Evolutionary conservation across 1,140 invertebrate genomes (phyloP).

Genomic region (Tetranychus urticae): DNA sequence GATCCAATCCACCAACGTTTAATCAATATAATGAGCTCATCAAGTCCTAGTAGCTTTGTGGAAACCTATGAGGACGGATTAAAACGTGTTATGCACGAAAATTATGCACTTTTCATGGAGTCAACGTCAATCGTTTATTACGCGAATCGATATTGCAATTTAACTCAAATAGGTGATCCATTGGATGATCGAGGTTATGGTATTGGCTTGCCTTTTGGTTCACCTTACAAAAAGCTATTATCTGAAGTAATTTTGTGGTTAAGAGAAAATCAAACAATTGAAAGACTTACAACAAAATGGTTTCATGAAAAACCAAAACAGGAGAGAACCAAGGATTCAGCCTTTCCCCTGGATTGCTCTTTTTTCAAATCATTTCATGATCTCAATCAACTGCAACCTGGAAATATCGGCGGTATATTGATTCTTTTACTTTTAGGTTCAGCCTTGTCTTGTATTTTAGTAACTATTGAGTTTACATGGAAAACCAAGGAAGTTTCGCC

Average conservation of each 20-base stretch:
- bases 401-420: slow-evolving; percentile 26
- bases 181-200: slow-evolving; percentile 59
- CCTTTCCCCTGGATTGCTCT: slow-evolving; percentile 15
- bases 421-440: slow-evolving; percentile 26
- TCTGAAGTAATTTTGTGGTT: slow-evolving; percentile 23
- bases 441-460: slow-evolving; percentile 14
- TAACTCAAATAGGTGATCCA: slow-evolving; percentile 45
- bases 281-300: slow-evolving; percentile 22
- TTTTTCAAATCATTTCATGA: slow-evolving; percentile 15
- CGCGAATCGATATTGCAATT: slow-evolving; percentile 42
- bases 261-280: slow-evolving; percentile 23
- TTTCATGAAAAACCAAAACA: slow-evolving; percentile 8
- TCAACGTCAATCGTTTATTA: slow-evolving; percentile 45
- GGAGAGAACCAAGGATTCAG: slow-evolving; percentile 19
- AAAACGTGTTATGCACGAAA: slow-evolving; percentile 35
- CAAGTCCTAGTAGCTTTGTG: slow-evolving; percentile 52
- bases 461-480: slow-evolving; percentile 13
- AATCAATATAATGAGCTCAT: slow-evolving; percentile 60
- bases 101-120: background rate
- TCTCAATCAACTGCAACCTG: slow-evolving; percentile 14
- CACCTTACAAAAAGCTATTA: slow-evolving; percentile 13
- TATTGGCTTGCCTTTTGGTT: slow-evolving; percentile 28
- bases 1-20: slow-evolving; percentile 71
- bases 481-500: slow-evolving; percentile 16
- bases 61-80: slow-evolving; percentile 61